phyloP scores from a whole-genome alignment of 2,113 vertebrate species.

The Ahaetulla prasina region DNA sequence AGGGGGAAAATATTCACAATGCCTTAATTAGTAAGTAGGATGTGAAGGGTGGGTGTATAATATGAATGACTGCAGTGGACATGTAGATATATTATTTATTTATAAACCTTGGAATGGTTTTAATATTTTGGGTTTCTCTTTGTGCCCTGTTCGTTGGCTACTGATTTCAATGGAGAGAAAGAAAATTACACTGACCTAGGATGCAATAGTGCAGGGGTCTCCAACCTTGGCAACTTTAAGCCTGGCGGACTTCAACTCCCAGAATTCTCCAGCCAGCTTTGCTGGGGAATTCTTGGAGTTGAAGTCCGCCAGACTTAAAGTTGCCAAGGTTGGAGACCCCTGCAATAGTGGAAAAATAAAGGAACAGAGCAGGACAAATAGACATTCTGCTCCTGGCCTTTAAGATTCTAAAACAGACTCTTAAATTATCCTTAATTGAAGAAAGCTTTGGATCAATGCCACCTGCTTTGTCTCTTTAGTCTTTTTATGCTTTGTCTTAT shows the following conservation, averaged over 20 bases:
- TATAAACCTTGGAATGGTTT: background rate
- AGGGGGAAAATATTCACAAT: background rate
- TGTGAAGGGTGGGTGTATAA: background rate
- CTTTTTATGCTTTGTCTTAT: background rate
- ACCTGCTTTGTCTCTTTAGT: constrained; percentile 5
- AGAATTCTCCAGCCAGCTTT: too few species aligned
- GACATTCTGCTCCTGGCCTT: background rate
- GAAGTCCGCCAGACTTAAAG: too few species aligned
- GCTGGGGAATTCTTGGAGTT: too few species aligned
- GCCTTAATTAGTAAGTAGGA: background rate
- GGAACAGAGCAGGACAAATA: background rate
- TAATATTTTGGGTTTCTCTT: background rate
- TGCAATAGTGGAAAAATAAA: background rate
- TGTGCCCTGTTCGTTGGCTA: background rate
- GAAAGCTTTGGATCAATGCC: background rate
- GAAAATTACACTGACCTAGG: background rate
- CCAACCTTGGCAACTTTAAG: too few species aligned
- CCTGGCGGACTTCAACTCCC: too few species aligned
- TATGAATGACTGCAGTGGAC: background rate
- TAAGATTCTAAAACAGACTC: background rate
- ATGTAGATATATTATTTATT: background rate
- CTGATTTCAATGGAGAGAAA: background rate
- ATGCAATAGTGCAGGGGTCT: too few species aligned
- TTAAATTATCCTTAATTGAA: background rate
- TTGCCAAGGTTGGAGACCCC: too few species aligned